Base-by-base conservation (phyloP, 2,888 invertebrate genomes). In the Xestia ashworthii region DNA sequence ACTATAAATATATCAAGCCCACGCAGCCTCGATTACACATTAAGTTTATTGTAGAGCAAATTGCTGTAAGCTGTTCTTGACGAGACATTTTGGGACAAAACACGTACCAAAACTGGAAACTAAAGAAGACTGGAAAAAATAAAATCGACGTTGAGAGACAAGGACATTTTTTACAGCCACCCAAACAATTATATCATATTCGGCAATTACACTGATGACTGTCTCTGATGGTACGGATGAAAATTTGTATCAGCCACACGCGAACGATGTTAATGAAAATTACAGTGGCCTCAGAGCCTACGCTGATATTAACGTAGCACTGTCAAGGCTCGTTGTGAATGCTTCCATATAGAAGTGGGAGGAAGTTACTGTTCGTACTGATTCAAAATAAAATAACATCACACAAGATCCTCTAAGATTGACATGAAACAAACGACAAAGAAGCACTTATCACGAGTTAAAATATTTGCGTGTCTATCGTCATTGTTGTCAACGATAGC, bases 1-100 rank as follows among this genome's bases (percentile, higher is more conserved):
- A 90, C 93, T 93, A 94, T 94, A 95, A 95, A 95, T 95, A 95
- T 88, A 93, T 88, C 80, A 88, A 88, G 80, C 95, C 95, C 93
- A 95, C 95, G 91, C 94, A 92, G 89, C 89, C 89, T 91, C 90
- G 84, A 89, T 86, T 86, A 89, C 89, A 90, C 87, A 92, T 92
- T 92, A 91, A 90, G 91, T 92, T 93, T 91, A 93, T 91, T 88
- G 89, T 88, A 88, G 84, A 80, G 82, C 90, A 89, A 84, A 84
- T 75, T 81, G 70, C 67, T 78, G 81, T 80, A 87, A 81, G 82
- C 85, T 85, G 78, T 78, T 81, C 77, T 84, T 76, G 74, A 78
- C 81, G 69, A 77, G 74, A 78, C 73, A 71, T 70, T 81, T 83
- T 62, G 11, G 58, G 62, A 68, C 73, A 72, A 85, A 83, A 78